These are phyloP conservation scores for Benitochromis conjunctus DNA, from an alignment of 2,113 vertebrate species.

Conservation along the genomic window DNA sequence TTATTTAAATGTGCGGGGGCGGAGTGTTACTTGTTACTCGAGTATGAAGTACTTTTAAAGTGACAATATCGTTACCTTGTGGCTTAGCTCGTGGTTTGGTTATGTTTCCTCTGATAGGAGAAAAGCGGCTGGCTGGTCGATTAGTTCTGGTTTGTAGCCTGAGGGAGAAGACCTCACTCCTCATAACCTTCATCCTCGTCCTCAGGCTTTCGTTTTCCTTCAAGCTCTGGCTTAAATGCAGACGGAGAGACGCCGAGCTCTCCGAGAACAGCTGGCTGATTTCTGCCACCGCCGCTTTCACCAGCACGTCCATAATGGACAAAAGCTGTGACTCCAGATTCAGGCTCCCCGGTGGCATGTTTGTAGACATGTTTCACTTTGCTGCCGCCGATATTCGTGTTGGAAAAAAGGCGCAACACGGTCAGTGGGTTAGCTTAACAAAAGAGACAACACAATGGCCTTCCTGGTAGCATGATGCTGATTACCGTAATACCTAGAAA, in stretches of 20 bases:
- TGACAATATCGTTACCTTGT: conserved; percentile 19
- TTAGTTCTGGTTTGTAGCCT: conserved; percentile 56
- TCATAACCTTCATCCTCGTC: conserved; percentile 65
- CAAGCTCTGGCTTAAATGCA: conserved; percentile 62
- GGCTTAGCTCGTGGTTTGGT: conserved; percentile 40
- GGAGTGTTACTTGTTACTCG: background rate
- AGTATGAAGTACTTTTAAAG: background rate
- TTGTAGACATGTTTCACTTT: conserved; percentile 26
- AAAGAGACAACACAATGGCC: conserved; percentile 11
- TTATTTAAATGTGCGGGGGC: background rate
- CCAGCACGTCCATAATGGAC: conserved; percentile 70
- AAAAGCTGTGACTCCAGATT: conserved; percentile 63
- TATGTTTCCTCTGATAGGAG: conserved; percentile 2
- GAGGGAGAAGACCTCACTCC: conserved; percentile 65
- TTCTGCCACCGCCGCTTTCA: conserved; percentile 62
- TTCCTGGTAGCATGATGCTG: conserved; percentile 22
- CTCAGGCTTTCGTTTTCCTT: conserved; percentile 66
- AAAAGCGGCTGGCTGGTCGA: conserved; percentile 52
- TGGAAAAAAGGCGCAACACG: background rate
- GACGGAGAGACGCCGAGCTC: conserved; percentile 49
- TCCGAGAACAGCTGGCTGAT: conserved; percentile 68
- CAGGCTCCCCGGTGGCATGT: conserved; percentile 29
- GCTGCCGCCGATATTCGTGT: background rate
- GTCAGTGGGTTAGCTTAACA: background rate
- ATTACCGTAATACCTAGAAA: conserved; percentile 52